Evolutionary conservation across 1,140 invertebrate species (phyloP), one percentile per base, ranked within the genome.

Genomic region (Ceratoteleas bidentatus): DNA sequence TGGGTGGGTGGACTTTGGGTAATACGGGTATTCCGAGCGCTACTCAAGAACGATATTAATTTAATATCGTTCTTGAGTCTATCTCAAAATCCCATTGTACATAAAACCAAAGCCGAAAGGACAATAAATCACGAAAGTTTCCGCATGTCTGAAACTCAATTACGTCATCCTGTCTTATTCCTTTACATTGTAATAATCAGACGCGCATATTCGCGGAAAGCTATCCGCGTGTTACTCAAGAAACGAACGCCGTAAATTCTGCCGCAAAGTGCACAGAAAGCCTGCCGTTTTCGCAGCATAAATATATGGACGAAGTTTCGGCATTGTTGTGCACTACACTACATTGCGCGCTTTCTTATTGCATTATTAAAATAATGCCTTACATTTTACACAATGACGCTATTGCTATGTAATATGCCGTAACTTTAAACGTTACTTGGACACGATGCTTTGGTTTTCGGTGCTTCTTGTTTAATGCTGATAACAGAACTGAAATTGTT

Each of bases 71-170:
- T 32, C 58, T 68, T 74, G 33, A 16, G 52, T 49, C 45, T 6
- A n/a, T n/a, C n/a, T 14, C n/a, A 73, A 56, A 47, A 66, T 72
- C 15, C 36, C 36, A 66, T 66, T 72, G 66, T 73, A 57, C 47
- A 76, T 68, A 61, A 77, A 77, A 68, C 73, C 13, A 47, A 58
- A 77, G 62, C 60, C 61, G 66, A 70, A 54, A 66, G 49, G 13
- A 70, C 66, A 66, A n/a, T 77, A 77, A 82, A 82, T 82, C 62
- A 73, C 62, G 57, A 82, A 82, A 82, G 73, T 82, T 82, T 14
- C 10, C 60, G 53, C 52, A 57, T 57, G 80, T 64, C 80, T 76
- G 52, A 73, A 82, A 82, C 73, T 77, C 73, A 82, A 82, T 76
- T 82, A 82, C 56, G 68, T 62, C 65, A 50, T 57, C 54, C 32